Percentiles rank a stretch among this genome's conserved stretches.
phyloP scores from a whole-genome alignment of 2,113 vertebrate species.

The Amblyopsis rosae region DNA sequence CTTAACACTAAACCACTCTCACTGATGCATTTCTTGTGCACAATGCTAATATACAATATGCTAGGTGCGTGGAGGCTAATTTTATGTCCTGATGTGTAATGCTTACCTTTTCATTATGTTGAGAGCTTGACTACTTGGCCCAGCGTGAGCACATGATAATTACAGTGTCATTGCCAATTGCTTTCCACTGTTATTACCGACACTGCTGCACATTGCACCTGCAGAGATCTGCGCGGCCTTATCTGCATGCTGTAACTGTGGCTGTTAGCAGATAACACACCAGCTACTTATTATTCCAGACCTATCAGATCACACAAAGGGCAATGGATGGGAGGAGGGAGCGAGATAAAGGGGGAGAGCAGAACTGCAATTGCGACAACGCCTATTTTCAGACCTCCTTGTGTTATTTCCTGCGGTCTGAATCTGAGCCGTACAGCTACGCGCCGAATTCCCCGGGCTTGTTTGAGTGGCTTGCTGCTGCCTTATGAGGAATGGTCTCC shows the following conservation, averaged over 20 bases:
- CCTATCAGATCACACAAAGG: conserved; percentile 58
- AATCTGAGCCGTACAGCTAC: conserved; percentile 1
- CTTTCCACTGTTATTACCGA: conserved; percentile 45
- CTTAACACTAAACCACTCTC: not conserved
- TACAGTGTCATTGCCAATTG: conserved; percentile 39
- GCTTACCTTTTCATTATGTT: conserved; percentile 25
- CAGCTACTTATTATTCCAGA: conserved; percentile 67
- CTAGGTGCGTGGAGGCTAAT: conserved; percentile 18
- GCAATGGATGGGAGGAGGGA: conserved; percentile 1
- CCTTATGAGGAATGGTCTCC: conserved; percentile 14
- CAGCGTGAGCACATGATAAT: conserved; percentile 49
- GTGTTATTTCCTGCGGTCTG: conserved; percentile 34
- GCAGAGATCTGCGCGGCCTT: conserved; percentile 50
- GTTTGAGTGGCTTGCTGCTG: not conserved
- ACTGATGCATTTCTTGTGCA: conserved; percentile 3
- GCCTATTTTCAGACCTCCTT: conserved; percentile 13
- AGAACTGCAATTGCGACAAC: conserved; percentile 6
- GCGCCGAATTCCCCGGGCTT: not conserved
- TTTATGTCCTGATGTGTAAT: conserved; percentile 15
- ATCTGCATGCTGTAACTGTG: conserved; percentile 48
- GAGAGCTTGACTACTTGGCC: not conserved
- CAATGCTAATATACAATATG: conserved; percentile 21
- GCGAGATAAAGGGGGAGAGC: not conserved
- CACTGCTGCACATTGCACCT: conserved; percentile 46
- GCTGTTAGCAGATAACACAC: conserved; percentile 56